Conservation (phyloP, 2,797 vertebrate genomes). For the Pangasius larnaudii region DNA sequence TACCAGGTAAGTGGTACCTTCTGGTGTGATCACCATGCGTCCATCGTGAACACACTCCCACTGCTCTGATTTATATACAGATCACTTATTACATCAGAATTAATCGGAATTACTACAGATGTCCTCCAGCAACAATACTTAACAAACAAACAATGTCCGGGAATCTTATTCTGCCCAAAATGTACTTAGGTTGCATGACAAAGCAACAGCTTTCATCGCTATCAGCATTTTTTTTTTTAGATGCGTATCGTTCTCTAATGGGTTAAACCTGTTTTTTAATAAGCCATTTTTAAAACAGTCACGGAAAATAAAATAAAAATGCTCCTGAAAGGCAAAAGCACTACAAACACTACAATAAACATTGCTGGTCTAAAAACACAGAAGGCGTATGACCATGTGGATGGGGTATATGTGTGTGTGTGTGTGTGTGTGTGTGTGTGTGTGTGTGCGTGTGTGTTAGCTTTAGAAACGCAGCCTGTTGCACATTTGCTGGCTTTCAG, state of each 20-base stretch:
- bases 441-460: background rate
- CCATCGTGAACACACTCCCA: background rate
- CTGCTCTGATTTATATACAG: background rate
- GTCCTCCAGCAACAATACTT: background rate
- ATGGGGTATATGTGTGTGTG: background rate
- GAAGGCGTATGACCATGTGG: background rate
- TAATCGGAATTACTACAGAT: background rate
- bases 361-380: background rate
- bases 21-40: background rate
- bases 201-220: background rate
- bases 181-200: background rate
- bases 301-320: background rate
- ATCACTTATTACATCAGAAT: background rate
- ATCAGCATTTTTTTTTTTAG: background rate
- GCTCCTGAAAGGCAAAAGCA: too few species aligned
- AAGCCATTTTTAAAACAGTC: background rate
- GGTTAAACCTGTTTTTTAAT: background rate
- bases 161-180: background rate
- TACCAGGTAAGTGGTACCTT: background rate
- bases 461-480: conserved; percentile 40
- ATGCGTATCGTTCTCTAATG: background rate
- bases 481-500: conserved; percentile 44
- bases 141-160: background rate
- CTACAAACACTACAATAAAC: background rate
- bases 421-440: background rate